These are phyloP conservation scores for Lepidurus couesii DNA, from an alignment of 1,140 invertebrate genomes.

Conservation along the genomic window DNA sequence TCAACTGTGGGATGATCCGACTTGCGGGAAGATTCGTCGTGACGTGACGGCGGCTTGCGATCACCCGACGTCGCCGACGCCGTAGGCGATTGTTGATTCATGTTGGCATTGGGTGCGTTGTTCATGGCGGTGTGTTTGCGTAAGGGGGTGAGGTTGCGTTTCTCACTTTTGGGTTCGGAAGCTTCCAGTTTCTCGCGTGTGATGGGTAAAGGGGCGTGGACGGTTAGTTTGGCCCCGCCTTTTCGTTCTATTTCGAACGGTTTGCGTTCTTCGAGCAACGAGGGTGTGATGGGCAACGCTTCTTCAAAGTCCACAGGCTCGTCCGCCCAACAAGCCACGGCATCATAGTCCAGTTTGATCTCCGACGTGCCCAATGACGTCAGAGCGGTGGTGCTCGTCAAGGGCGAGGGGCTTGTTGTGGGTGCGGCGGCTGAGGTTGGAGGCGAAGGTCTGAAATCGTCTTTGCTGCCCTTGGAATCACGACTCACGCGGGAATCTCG, in stretches of 20 bases:
- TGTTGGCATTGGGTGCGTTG: slow-evolving; percentile 1
- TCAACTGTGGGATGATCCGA: slow-evolving; percentile 45
- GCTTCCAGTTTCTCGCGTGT: slow-evolving; percentile 58
- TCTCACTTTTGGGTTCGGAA: slow-evolving; percentile 37
- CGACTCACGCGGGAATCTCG: slow-evolving; percentile 53
- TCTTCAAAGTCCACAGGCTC: slow-evolving; percentile 27
- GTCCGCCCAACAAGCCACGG: slow-evolving; percentile 28
- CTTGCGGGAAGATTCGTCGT: neutral
- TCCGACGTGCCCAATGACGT: neutral
- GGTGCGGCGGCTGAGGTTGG: neutral
- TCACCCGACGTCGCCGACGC: neutral
- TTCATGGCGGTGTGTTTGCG: neutral
- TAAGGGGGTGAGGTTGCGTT: slow-evolving; percentile 46
- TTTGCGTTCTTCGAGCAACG: neutral
- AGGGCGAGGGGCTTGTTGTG: neutral
- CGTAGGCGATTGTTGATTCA: neutral
- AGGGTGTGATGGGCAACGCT: neutral
- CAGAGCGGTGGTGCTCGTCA: neutral
- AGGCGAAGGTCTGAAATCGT: slow-evolving; percentile 33
- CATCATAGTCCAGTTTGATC: neutral
- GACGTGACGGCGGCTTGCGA: neutral
- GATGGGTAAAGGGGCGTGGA: slow-evolving; percentile 55
- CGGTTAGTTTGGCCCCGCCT: slow-evolving; percentile 26
- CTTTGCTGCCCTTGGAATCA: slow-evolving; percentile 52
- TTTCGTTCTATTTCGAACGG: neutral